A percentile compares a stretch with the other conserved stretches of the same genome.
Conservation (phyloP, 2,113 vertebrate genomes). For the Sceloporus tristichus region DNA sequence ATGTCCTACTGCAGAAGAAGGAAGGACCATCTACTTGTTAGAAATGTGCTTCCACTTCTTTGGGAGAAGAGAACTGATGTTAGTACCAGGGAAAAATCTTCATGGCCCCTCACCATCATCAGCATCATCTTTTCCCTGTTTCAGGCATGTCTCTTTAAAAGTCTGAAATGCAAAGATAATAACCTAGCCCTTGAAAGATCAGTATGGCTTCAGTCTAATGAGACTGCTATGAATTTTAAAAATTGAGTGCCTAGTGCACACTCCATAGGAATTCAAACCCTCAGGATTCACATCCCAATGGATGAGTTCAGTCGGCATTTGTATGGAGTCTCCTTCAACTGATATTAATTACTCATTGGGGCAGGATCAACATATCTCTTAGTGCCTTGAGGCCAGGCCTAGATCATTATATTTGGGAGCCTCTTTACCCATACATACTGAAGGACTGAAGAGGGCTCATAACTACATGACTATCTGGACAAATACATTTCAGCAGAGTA, state of each 20-base stretch:
- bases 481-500: conserved; percentile 21
- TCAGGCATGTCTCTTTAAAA: not conserved
- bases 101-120: no score
- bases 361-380: not conserved
- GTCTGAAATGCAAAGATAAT: not conserved
- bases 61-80: no score
- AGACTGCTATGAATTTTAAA: no score
- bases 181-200: no score
- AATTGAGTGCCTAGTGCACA: not conserved
- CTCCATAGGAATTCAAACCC: not conserved
- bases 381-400: not conserved
- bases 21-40: no score
- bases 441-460: not conserved
- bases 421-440: not conserved
- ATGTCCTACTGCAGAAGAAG: no score
- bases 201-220: not conserved
- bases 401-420: not conserved
- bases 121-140: not conserved
- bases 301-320: not conserved
- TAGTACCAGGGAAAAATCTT: no score
- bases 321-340: not conserved
- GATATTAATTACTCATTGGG: not conserved
- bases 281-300: not conserved
- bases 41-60: no score
- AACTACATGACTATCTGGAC: not conserved